Evolutionary conservation across 2,888 invertebrate genomes (phyloP), one percentile per base, ranked within the genome.

Genomic region (Seira ritae): DNA sequence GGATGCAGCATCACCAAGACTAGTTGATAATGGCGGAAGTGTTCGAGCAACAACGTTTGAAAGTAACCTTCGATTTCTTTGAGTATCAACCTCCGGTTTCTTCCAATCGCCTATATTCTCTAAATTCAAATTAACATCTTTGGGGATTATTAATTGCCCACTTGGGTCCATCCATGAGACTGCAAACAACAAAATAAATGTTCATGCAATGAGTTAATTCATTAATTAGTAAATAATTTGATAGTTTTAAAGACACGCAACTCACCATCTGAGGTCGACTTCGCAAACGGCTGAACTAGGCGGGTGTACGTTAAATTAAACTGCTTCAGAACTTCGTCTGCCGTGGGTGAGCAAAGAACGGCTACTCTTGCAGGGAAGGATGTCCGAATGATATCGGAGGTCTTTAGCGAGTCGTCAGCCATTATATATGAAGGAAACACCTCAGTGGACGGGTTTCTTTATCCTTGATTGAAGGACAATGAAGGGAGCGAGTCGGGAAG

Each of bases 281-380:
- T 93, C 91, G 95, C 94, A 91, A 98, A 98, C 0, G 98, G 98
- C 90, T 97, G 97, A 75, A 98, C 91, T 85, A 98, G 91, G 92
- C 98, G 97, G 75, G 95, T 94, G 90, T 98, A 97, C 46, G 95
- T 94, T 85, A 98, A 92, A 92, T 97, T 97, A 91, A 98, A 98
- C 90, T 97, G 97, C 88, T 94, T 94, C 90, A 97, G 96, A 79
- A 95, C 92, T 90, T 94, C 93, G 89, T 97, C 96, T 12, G 96
- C 98, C 90, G 94, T 93, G 62, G 94, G 92, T 90, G 96, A 97
- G 90, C 95, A 95, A 88, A 97, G 92, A 23, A 96, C 95, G 70
- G 97, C 97, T 87, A 98, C 93, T 91, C 96, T 93, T 0, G 98
- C 98, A 67, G 96, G 96, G 92, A 98, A 98, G 62, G 96, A 72